phyloP scores from a whole-genome alignment of 2,797 vertebrate genomes.

The Amphiprion clarkii region DNA sequence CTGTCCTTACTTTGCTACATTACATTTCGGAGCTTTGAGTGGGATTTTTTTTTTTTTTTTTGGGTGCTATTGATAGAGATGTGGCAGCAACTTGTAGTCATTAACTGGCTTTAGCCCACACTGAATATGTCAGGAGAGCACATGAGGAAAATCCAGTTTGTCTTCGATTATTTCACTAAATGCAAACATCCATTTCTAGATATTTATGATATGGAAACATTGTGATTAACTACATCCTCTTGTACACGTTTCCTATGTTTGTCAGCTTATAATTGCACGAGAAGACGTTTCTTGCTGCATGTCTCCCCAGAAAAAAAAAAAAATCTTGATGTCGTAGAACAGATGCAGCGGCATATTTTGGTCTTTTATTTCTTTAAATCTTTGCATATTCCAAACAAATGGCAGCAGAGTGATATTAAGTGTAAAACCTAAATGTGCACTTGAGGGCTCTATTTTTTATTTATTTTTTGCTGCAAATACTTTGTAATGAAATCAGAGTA shows the following conservation, averaged over 20 bases:
- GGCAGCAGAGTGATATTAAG: conserved; percentile 16
- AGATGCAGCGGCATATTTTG: conserved; percentile 51
- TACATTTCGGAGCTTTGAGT: too few species aligned
- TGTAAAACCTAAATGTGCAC: conserved; percentile 28
- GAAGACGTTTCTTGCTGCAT: too few species aligned
- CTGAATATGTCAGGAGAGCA: not conserved
- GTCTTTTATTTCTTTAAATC: conserved; percentile 34
- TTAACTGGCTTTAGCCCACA: too few species aligned
- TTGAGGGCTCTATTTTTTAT: not conserved
- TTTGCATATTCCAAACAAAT: conserved; percentile 34
- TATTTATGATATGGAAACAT: too few species aligned
- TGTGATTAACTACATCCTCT: not conserved
- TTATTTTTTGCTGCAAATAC: not conserved
- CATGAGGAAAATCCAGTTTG: too few species aligned
- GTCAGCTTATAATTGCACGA: not conserved
- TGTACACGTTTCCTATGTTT: not conserved
- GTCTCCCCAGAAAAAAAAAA: not conserved
- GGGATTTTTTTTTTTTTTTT: too few species aligned
- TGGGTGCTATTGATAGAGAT: too few species aligned
- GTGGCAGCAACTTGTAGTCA: too few species aligned
- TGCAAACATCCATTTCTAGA: not conserved
- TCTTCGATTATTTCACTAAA: not conserved
- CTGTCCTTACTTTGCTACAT: too few species aligned
- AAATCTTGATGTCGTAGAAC: conserved; percentile 6
- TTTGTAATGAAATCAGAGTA: not conserved